Evolutionary conservation across 2,888 invertebrate species (phyloP).

Genomic region (Aplocera efformata): DNA sequence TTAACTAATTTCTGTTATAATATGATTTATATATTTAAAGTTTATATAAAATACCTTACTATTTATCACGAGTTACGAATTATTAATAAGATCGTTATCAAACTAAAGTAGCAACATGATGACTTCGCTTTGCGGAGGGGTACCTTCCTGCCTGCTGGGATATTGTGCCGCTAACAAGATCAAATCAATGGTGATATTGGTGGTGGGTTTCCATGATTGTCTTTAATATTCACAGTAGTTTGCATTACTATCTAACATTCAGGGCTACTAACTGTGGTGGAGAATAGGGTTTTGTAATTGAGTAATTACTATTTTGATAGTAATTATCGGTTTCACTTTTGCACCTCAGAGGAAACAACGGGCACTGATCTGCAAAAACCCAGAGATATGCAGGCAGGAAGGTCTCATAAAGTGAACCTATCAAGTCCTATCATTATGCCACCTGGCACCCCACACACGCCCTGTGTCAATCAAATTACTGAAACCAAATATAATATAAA

Average conservation of each 20-base stretch:
- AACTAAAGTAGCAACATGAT: slow-evolving; percentile 58
- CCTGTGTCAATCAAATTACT: slow-evolving; percentile 42
- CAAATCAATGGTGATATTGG: slow-evolving; percentile 54
- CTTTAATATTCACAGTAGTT: slow-evolving; percentile 51
- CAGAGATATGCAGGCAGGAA: slow-evolving; percentile 84
- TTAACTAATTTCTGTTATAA: not conserved
- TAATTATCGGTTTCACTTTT: slow-evolving; percentile 75
- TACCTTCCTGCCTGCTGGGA: slow-evolving; percentile 81
- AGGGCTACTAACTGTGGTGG: slow-evolving; percentile 52
- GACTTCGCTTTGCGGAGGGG: slow-evolving; percentile 80
- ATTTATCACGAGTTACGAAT: not conserved
- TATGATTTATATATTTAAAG: slow-evolving; percentile 1
- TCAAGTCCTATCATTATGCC: slow-evolving; percentile 64
- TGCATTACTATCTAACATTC: slow-evolving; percentile 55
- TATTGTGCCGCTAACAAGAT: slow-evolving; percentile 68
- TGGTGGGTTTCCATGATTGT: slow-evolving; percentile 60
- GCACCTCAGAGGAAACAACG: slow-evolving; percentile 78
- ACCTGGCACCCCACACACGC: slow-evolving; percentile 65
- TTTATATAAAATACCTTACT: slow-evolving; percentile 13
- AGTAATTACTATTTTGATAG: slow-evolving; percentile 50
- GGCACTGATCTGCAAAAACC: slow-evolving; percentile 76
- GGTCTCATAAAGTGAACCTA: slow-evolving; percentile 78
- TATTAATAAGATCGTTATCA: not conserved
- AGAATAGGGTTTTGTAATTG: slow-evolving; percentile 26
- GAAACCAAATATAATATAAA: slow-evolving; percentile 31